These are phyloP conservation scores for Caranx melampygus DNA, from an alignment of 2,113 vertebrate species.

Conservation along the genomic window DNA sequence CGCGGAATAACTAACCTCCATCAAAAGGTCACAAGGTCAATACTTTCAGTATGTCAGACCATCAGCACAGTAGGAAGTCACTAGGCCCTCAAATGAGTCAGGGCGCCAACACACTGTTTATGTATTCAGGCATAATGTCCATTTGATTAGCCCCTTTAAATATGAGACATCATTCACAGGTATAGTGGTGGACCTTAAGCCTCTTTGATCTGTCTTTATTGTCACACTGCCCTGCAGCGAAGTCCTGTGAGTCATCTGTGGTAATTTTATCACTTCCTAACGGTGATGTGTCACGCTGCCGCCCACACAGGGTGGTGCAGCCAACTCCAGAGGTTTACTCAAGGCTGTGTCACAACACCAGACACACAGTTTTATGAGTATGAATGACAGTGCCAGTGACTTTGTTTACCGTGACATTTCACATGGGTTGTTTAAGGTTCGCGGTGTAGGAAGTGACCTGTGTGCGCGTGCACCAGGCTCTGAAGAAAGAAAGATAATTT, in stretches of 20 bases:
- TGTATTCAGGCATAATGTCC: conserved; percentile 3
- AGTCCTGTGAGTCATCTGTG: conserved; percentile 71
- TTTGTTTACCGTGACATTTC: conserved; percentile 67
- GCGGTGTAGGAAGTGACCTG: conserved; percentile 49
- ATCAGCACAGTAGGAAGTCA: not conserved
- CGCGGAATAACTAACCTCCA: not conserved
- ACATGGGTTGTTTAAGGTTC: conserved; percentile 64
- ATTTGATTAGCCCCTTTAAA: conserved; percentile 2
- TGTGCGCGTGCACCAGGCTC: conserved; percentile 4
- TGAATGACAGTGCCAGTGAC: conserved; percentile 66
- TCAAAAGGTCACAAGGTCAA: conserved; percentile 6
- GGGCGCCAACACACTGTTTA: conserved; percentile 3
- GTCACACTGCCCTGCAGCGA: conserved; percentile 55
- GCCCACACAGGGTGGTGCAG: conserved; percentile 65
- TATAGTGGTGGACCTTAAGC: conserved; percentile 26
- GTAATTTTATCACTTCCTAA: conserved; percentile 77
- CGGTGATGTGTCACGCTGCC: conserved; percentile 58
- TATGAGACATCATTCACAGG: conserved; percentile 40
- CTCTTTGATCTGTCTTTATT: conserved; percentile 67
- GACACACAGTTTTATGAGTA: conserved; percentile 66
- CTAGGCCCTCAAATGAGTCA: not conserved
- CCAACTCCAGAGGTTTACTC: conserved; percentile 68
- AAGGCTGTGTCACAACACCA: conserved; percentile 72
- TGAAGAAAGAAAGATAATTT: conserved; percentile 5
- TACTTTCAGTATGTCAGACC: not conserved